Evolutionary conservation across 2,113 vertebrate genomes (phyloP), one percentile per base, ranked within the genome.

Genomic region (Corythaixoides concolor): DNA sequence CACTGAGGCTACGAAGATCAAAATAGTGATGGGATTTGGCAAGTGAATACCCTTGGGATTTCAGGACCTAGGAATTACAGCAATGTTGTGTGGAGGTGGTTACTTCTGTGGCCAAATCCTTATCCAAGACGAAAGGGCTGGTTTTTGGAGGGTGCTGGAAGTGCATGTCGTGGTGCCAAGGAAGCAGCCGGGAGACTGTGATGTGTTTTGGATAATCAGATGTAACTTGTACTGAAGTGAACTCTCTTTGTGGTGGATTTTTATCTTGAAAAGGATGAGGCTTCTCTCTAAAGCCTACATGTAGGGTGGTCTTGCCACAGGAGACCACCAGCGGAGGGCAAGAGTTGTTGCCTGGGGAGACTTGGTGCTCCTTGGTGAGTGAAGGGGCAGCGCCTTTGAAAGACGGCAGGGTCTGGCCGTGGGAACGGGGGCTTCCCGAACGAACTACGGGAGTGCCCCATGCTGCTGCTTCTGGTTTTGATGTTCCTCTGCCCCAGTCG

Each of bases 61-160:
- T 93, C 88, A 92, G 94, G 88, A 80, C 70, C 86, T 86, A 73
- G 76, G 91, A 96, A 85, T 95, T 90, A 68, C 69, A 89, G 66
- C 80, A 95, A 41, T 94, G 83, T 87, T 75, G 39, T 95, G 94
- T 95, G 90, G 86, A 93, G 90, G 92, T 97, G 86, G 90, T 92
- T 95, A 76, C 12, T 93, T 90, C 88, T 95, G 87, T 58, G 89
- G 90, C 84, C 89, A 95, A 56, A 56, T 90, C 45, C 74, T 95
- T 75, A 87, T 45, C 58, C 82, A 79, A 93, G 86, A 91, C 3
- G 1, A 89, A 95, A 95, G 62, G 35, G 66, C 66, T 85, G 82
- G 37, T 50, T 93, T 90, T 78, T 43, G 56, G 56, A 92, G 53
- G 62, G 35, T 64, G 41, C 56, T 87, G 77, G 89, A 95, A 95